These are phyloP conservation scores for Raja brachyura DNA, from an alignment of 2,113 vertebrate genomes.

Conservation along the genomic window DNA sequence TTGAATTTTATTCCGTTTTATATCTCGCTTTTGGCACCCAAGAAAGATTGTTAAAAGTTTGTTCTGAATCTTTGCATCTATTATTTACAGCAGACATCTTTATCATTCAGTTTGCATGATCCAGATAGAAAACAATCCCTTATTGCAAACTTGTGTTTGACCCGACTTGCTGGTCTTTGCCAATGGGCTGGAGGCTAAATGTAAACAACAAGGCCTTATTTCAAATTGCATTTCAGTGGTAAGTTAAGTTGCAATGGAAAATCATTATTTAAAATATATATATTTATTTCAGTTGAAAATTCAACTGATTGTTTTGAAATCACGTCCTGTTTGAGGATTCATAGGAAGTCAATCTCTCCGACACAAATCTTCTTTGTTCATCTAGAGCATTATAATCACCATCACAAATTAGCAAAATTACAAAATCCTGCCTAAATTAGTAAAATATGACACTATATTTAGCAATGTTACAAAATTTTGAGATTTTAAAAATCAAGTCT, in stretches of 20 bases:
- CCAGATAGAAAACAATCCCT: not conserved
- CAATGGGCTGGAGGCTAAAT: slow-evolving; percentile 20
- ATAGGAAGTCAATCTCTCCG: not conserved
- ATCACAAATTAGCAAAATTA: not conserved
- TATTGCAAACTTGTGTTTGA: not conserved
- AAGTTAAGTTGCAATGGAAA: not conserved
- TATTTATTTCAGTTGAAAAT: not conserved
- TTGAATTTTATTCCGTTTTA: not conserved
- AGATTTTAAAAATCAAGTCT: too few species aligned
- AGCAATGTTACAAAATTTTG: too few species aligned
- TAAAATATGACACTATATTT: too few species aligned
- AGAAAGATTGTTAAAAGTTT: not conserved
- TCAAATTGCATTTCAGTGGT: not conserved
- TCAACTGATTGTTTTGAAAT: not conserved
- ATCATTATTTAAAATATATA: not conserved
- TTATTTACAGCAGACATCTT: slow-evolving; percentile 4
- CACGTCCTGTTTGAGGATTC: not conserved
- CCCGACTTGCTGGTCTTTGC: not conserved
- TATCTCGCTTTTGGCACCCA: slow-evolving; percentile 13
- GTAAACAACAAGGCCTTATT: not conserved
- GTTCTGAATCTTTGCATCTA: slow-evolving; percentile 27
- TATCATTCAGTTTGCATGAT: not conserved
- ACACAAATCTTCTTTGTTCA: not conserved
- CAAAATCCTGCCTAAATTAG: not conserved
- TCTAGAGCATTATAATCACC: not conserved